A percentile compares a stretch with the other conserved stretches of the same genome.
phyloP scores from a whole-genome alignment of 2,888 invertebrate genomes.

The Isoperla grammatica region DNA sequence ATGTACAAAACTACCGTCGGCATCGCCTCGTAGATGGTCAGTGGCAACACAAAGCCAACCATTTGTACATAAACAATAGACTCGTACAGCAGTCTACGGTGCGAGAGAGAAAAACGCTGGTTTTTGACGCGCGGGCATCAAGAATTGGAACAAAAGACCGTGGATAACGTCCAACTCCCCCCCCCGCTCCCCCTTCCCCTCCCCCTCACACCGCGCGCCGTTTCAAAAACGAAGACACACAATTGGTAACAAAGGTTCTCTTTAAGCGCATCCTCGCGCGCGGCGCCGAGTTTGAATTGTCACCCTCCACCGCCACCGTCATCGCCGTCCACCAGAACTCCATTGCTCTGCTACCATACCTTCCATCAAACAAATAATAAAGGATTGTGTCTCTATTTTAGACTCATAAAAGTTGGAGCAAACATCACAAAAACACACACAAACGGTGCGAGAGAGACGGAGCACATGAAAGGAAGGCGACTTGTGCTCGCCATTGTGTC shows the following conservation, averaged over 20 bases:
- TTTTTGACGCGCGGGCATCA: slow-evolving; percentile 31
- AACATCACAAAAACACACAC: slow-evolving; percentile 25
- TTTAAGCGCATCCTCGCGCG: slow-evolving; percentile 24
- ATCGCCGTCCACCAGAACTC: neutral
- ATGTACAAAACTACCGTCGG: neutral
- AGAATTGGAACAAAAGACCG: slow-evolving; percentile 32
- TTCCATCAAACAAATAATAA: slow-evolving; percentile 30
- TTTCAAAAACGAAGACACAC: slow-evolving; percentile 29
- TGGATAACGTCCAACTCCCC: slow-evolving; percentile 28
- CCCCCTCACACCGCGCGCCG: slow-evolving; percentile 5
- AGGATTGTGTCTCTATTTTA: slow-evolving; percentile 30
- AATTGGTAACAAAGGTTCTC: slow-evolving; percentile 31
- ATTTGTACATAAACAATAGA: slow-evolving; percentile 30
- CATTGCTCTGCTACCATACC: slow-evolving; percentile 22
- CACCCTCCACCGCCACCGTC: slow-evolving; percentile 19
- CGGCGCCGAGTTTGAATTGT: slow-evolving; percentile 29
- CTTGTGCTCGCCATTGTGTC: slow-evolving; percentile 27
- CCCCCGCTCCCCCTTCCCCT: neutral
- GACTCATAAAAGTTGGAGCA: slow-evolving; percentile 30
- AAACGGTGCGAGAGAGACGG: neutral
- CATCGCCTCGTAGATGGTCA: neutral
- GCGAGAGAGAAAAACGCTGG: slow-evolving; percentile 15
- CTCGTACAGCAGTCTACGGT: neutral
- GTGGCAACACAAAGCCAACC: slow-evolving; percentile 14
- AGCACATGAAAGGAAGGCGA: slow-evolving; percentile 17